These are phyloP conservation scores for Dynastes hyllus DNA, from an alignment of 2,888 invertebrate species.

Conservation along the genomic window DNA sequence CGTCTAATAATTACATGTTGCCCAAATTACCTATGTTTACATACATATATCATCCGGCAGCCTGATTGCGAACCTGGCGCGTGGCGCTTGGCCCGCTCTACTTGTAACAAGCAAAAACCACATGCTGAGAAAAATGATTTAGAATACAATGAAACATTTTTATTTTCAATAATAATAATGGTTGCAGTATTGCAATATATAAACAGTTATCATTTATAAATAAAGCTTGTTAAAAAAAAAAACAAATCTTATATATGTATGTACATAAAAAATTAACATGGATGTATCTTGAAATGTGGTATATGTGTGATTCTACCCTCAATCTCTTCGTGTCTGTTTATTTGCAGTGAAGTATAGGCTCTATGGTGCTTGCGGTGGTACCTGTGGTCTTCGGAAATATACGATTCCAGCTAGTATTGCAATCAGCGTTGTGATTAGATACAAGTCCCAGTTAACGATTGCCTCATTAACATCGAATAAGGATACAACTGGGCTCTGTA, in stretches of 20 bases:
- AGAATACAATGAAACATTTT: constrained; percentile 45
- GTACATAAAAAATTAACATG: constrained; percentile 18
- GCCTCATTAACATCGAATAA: constrained; percentile 81
- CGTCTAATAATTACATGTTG: no score
- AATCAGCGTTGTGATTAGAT: constrained; percentile 87
- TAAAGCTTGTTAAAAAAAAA: constrained; percentile 42
- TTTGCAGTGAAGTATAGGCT: neutral
- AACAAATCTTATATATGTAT: constrained; percentile 45
- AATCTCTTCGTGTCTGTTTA: constrained; percentile 2
- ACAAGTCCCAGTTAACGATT: constrained; percentile 95
- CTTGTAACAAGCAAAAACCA: no score
- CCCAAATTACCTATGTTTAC: no score
- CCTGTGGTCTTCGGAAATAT: constrained; percentile 82
- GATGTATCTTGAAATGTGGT: constrained; percentile 37
- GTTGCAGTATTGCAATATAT: constrained; percentile 18
- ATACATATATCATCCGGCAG: no score
- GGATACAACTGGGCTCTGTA: constrained; percentile 78
- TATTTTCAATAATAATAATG: constrained; percentile 31
- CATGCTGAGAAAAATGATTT: no score
- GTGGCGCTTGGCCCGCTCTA: no score
- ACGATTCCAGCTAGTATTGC: constrained; percentile 88
- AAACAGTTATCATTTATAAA: constrained; percentile 40
- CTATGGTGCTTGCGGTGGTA: constrained; percentile 50
- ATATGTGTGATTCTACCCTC: neutral
- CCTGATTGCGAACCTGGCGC: no score